These are phyloP conservation scores for Lontra canadensis DNA, from an alignment of 2,113 vertebrate species.

Conservation along the genomic window DNA sequence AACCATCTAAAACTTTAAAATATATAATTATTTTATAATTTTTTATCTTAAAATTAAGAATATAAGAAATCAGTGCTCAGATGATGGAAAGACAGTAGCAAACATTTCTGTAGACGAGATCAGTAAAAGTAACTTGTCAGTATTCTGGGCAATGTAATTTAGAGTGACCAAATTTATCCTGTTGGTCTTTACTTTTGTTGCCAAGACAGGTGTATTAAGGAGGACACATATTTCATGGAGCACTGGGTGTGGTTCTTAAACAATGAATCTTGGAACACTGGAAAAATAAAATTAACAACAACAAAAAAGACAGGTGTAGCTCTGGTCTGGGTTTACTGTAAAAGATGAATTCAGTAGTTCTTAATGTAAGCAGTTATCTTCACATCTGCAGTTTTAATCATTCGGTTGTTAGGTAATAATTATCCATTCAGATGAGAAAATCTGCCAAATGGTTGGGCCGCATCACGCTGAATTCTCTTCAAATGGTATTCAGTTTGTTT, in stretches of 20 bases:
- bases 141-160: background rate
- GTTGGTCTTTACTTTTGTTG: background rate
- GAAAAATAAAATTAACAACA: too few species aligned
- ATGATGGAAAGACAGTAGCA: background rate
- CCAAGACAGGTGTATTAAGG: slow-evolving; percentile 49
- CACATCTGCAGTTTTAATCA: slow-evolving; percentile 57
- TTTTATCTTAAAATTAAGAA: background rate
- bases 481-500: slow-evolving; percentile 61
- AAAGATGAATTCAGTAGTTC: slow-evolving; percentile 49
- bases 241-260: too few species aligned
- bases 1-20: background rate
- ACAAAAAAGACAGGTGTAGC: slow-evolving; percentile 52
- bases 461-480: slow-evolving; percentile 43
- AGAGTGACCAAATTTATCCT: background rate
- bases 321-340: background rate
- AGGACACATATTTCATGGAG: too few species aligned
- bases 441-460: slow-evolving; percentile 47
- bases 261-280: too few species aligned
- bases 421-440: slow-evolving; percentile 43
- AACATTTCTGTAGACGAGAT: background rate
- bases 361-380: slow-evolving; percentile 43
- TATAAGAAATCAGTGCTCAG: background rate
- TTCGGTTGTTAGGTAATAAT: slow-evolving; percentile 60
- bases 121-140: background rate
- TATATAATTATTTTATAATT: background rate